Conservation (phyloP, 2,113 vertebrate species). For the Pangasianodon hypophthalmus region DNA sequence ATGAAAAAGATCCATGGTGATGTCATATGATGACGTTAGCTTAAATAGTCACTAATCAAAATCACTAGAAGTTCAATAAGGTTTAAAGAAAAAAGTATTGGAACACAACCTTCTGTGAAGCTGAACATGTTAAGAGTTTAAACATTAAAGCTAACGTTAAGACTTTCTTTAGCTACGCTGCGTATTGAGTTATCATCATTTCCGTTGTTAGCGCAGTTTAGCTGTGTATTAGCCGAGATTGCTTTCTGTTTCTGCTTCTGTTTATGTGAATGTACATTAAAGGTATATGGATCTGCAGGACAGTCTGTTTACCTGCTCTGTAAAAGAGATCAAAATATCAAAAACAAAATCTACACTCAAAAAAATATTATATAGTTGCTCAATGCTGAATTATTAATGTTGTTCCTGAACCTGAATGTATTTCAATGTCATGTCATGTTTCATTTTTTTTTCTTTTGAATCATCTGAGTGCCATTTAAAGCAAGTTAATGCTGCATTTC, state of each 20-base stretch:
- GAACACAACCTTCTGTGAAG: neutral
- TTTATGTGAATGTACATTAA: conserved; percentile 56
- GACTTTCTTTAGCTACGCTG: neutral
- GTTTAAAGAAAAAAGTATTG: neutral
- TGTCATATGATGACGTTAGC: neutral
- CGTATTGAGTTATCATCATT: neutral
- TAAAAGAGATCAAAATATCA: conserved; percentile 34
- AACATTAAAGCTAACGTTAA: neutral
- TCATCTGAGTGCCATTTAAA: neutral
- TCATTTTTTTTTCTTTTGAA: neutral
- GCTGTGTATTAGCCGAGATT: neutral
- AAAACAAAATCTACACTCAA: neutral
- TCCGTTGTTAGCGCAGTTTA: neutral
- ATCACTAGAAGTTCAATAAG: neutral
- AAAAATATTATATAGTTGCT: neutral
- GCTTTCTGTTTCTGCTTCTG: neutral
- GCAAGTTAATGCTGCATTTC: neutral
- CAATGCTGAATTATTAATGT: neutral
- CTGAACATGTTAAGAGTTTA: neutral
- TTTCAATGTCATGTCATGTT: neutral
- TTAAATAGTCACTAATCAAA: neutral
- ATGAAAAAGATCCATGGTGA: neutral
- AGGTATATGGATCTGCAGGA: conserved; percentile 76
- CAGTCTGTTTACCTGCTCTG: conserved; percentile 70
- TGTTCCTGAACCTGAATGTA: neutral